A percentile compares a stretch with the other conserved stretches of the same genome.
These are phyloP conservation scores for Philereme transversata DNA, from an alignment of 2,888 invertebrate species.

Conservation along the genomic window DNA sequence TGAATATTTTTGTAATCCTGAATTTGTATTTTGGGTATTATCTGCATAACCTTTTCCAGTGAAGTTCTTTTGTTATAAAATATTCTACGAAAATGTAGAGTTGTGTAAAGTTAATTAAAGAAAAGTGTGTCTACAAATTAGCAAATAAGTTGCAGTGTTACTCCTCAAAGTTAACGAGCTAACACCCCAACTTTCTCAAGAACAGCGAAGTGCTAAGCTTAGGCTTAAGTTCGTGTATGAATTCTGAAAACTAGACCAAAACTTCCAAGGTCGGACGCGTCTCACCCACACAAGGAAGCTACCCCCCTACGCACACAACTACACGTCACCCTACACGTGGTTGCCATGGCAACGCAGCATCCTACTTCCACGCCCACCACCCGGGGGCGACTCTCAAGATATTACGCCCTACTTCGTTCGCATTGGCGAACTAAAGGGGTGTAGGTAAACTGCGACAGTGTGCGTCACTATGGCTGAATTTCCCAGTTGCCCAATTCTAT, in stretches of 20 bases:
- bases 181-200: slow-evolving; percentile 12
- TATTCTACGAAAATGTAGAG: neutral
- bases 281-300: slow-evolving; percentile 48
- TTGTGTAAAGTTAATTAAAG: too few species aligned
- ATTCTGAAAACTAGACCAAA: slow-evolving; percentile 68
- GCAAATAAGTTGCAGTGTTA: slow-evolving; percentile 2
- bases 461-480: slow-evolving; percentile 61
- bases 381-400: slow-evolving; percentile 82
- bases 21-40: neutral
- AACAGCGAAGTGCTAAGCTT: slow-evolving; percentile 16
- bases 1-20: slow-evolving; percentile 11
- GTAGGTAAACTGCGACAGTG: slow-evolving; percentile 65
- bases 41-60: neutral
- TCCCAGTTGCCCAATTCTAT: slow-evolving; percentile 55
- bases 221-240: slow-evolving; percentile 35
- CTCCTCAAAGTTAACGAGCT: slow-evolving; percentile 8
- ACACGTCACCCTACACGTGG: slow-evolving; percentile 76
- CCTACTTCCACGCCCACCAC: slow-evolving; percentile 85
- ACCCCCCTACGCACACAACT: slow-evolving; percentile 55
- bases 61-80: neutral
- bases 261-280: slow-evolving; percentile 72
- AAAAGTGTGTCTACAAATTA: neutral
- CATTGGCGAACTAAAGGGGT: slow-evolving; percentile 81
- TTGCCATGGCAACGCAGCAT: slow-evolving; percentile 86
- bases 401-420: slow-evolving; percentile 82